Percentiles rank a stretch among this genome's conserved stretches.
Evolutionary conservation across 2,888 invertebrate genomes (phyloP).

Genomic region (Falcaria lacertinaria): DNA sequence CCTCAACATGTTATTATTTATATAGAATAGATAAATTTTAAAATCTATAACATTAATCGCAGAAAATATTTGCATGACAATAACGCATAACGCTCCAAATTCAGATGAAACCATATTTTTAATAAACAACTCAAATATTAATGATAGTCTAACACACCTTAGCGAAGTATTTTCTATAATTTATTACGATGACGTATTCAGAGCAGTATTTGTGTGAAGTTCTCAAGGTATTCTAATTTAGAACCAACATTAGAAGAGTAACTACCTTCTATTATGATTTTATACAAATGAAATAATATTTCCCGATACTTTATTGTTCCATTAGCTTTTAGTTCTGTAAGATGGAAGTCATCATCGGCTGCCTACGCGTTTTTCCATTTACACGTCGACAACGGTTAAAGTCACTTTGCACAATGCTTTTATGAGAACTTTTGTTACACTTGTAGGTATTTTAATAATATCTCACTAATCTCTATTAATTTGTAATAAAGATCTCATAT

Average conservation of each 20-base stretch:
- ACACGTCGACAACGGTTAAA: constrained; percentile 13
- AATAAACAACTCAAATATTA: constrained; percentile 24
- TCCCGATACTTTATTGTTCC: constrained; percentile 36
- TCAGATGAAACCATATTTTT: constrained; percentile 22
- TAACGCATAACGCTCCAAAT: constrained; percentile 40
- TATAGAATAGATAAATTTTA: no score
- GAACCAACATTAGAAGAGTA: constrained; percentile 8
- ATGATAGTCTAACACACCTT: constrained; percentile 12
- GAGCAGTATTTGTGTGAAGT: constrained; percentile 1
- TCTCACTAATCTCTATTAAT: not conserved
- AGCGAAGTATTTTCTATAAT: constrained; percentile 1
- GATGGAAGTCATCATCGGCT: constrained; percentile 29
- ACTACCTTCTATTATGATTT: constrained; percentile 22
- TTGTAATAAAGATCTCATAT: not conserved
- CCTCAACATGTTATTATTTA: no score
- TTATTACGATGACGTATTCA: constrained; percentile 4
- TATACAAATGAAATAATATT: constrained; percentile 29
- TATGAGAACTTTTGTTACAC: not conserved
- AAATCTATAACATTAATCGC: constrained; percentile 24
- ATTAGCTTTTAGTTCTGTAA: constrained; percentile 38
- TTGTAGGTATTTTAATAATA: not conserved
- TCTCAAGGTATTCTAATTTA: constrained; percentile 12
- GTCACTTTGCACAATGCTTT: not conserved
- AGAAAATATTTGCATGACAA: constrained; percentile 54
- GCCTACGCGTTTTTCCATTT: constrained; percentile 28